Percentiles rank a stretch among this genome's conserved stretches.
Conservation (phyloP, 2,113 vertebrate species). For the Mus musculus region GRCm39 chr13:55264501-55265000, state of each 20-base stretch:
- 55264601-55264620: conserved; percentile 18
- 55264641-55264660: conserved; percentile 26
- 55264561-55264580: conserved; percentile 29
- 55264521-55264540: conserved; percentile 49
- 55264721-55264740: not conserved
- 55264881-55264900: not conserved
- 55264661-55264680: conserved; percentile 21
- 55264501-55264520: conserved; percentile 34
- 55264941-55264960: not conserved
- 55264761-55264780: not conserved
- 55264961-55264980: not conserved
- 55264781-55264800: not conserved
- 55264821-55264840: not conserved
- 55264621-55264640: conserved; percentile 2
- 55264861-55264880: not conserved
- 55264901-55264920: conserved; percentile 41
- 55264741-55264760: not conserved
- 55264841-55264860: not conserved
- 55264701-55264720: conserved; percentile 6
- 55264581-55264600: conserved; percentile 5
- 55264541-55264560: conserved; percentile 39
- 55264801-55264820: not conserved
- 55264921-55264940: not conserved
- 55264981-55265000: not conserved
- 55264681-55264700: conserved; percentile 9